A percentile compares a stretch with the other conserved stretches of the same genome.
Conservation (phyloP, 64 coral and sea anemone species). For the Astreopora myriophthalma region DNA sequence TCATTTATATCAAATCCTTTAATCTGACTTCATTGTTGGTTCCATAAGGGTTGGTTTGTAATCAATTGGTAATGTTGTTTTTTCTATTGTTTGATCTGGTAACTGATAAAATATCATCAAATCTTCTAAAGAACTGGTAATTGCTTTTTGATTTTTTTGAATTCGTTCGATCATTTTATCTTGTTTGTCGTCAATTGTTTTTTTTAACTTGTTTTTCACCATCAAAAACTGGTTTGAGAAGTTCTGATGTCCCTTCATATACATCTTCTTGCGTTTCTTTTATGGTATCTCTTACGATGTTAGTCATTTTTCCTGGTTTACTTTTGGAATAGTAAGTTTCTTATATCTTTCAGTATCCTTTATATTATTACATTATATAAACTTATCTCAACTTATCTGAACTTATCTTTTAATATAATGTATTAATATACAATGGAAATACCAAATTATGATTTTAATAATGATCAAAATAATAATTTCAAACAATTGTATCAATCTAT, state of each 20-base stretch:
- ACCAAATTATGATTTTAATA: slow-evolving; percentile 42
- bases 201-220: neutral
- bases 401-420: slow-evolving; percentile 34
- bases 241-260: neutral
- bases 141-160: neutral
- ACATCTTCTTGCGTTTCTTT: slow-evolving; percentile 24
- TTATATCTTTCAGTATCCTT: neutral
- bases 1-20: too few species aligned
- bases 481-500: slow-evolving; percentile 23
- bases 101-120: neutral
- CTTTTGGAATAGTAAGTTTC: neutral
- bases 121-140: neutral
- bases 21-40: too few species aligned
- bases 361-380: slow-evolving; percentile 41
- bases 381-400: slow-evolving; percentile 64
- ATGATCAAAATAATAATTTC: slow-evolving; percentile 28
- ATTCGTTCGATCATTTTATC: neutral
- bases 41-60: neutral
- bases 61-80: slow-evolving; percentile 39
- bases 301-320: neutral
- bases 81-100: neutral
- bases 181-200: neutral
- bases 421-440: slow-evolving; percentile 26
- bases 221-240: slow-evolving; percentile 37
- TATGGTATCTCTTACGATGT: neutral